Conservation (phyloP, 2,797 vertebrate genomes). For the Lindbergichthys nudifrons region DNA sequence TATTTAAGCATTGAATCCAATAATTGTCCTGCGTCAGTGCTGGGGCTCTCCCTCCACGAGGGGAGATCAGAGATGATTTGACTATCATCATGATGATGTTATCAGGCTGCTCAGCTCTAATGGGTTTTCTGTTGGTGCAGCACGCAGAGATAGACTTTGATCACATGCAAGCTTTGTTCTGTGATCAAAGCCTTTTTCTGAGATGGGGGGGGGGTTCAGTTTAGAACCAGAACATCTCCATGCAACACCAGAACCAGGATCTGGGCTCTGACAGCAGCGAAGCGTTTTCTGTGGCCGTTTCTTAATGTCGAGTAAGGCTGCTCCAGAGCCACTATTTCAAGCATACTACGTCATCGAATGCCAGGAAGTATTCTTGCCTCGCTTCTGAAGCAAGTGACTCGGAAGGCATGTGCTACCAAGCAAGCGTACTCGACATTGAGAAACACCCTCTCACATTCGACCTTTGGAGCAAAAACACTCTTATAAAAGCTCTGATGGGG, state of each 20-base stretch:
- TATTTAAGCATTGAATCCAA: conserved; percentile 25
- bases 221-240: conserved; percentile 3
- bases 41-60: conserved; percentile 26
- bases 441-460: not conserved
- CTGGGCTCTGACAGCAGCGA: too few relatives aligned
- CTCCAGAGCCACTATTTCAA: too few relatives aligned
- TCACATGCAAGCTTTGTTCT: conserved; percentile 55
- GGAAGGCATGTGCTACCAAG: too few relatives aligned
- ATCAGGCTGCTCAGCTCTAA: conserved; percentile 47
- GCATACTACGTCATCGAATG: too few relatives aligned
- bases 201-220: not conserved
- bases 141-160: conserved; percentile 49
- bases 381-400: too few relatives aligned
- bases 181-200: conserved; percentile 37
- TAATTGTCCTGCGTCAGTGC: conserved; percentile 1
- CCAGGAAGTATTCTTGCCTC: too few relatives aligned
- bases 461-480: not conserved
- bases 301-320: too few relatives aligned
- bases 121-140: conserved; percentile 46
- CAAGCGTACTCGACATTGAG: too few relatives aligned
- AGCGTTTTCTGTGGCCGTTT: too few relatives aligned
- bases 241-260: conserved; percentile 4
- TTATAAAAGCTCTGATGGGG: not conserved
- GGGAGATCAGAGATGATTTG: not conserved
- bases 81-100: conserved; percentile 44